Conservation (phyloP, 2,888 invertebrate species). For the Amorpha juglandis region DNA sequence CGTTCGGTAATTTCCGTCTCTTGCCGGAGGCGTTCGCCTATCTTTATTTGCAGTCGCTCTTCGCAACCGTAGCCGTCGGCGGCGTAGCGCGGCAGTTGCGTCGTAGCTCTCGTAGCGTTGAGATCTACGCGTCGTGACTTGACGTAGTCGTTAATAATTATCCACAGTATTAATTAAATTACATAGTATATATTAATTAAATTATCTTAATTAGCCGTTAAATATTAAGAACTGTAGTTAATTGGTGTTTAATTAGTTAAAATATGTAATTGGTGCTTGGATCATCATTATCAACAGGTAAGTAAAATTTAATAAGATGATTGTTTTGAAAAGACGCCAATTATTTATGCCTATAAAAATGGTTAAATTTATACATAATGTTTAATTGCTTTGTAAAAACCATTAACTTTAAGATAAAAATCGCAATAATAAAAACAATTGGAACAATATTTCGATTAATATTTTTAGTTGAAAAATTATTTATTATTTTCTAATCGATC, state of each 20-base stretch:
- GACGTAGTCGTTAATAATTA: slow-evolving; percentile 22
- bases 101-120: slow-evolving; percentile 64
- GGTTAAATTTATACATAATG: not conserved
- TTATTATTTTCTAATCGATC: not conserved
- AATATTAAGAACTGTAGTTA: not conserved
- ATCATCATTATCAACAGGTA: slow-evolving; percentile 54
- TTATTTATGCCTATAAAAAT: too few relatives aligned
- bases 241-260: slow-evolving; percentile 22
- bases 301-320: slow-evolving; percentile 31
- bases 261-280: slow-evolving; percentile 31
- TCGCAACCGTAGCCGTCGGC: slow-evolving; percentile 51
- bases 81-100: slow-evolving; percentile 74
- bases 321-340: not conserved
- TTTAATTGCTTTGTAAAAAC: not conserved
- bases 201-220: slow-evolving; percentile 2
- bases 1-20: slow-evolving; percentile 65
- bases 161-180: not conserved
- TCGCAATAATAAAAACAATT: not conserved
- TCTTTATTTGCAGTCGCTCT: slow-evolving; percentile 59
- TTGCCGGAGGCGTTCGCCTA: slow-evolving; percentile 57
- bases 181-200: too few relatives aligned
- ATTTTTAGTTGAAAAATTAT: not conserved
- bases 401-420: not conserved
- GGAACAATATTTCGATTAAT: too few relatives aligned
- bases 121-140: slow-evolving; percentile 42